Conservation (phyloP, 1,140 invertebrate genomes). For the Asbolus verrucosus region DNA sequence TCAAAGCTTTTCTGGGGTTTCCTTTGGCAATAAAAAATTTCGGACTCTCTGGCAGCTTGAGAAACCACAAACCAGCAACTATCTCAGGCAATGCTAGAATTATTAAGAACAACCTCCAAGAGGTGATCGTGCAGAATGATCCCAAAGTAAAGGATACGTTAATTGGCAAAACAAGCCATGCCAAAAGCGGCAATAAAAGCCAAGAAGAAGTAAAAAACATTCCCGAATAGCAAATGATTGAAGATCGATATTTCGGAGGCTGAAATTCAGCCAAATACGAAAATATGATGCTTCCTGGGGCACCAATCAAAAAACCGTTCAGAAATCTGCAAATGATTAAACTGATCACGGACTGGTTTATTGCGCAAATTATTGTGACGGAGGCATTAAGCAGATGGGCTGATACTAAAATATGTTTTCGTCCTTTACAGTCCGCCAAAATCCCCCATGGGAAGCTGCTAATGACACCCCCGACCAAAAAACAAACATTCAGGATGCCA, state of each 20-base stretch:
- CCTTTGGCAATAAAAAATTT: conserved; percentile 79
- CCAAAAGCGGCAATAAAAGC: conserved; percentile 72
- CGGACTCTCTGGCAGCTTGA: conserved; percentile 79
- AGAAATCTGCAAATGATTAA: conserved; percentile 66
- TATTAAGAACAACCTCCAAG: conserved; percentile 74
- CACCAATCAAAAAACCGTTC: conserved; percentile 68
- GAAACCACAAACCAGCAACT: conserved; percentile 67
- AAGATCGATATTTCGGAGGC: conserved; percentile 68
- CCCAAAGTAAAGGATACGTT: conserved; percentile 47
- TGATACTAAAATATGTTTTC: conserved; percentile 69
- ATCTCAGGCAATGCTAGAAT: conserved; percentile 72
- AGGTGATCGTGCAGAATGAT: conserved; percentile 46
- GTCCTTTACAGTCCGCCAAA: conserved; percentile 61
- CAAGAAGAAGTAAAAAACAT: conserved; percentile 74
- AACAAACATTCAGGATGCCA: conserved; percentile 61
- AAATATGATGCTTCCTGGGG: conserved; percentile 69
- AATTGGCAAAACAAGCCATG: conserved; percentile 64
- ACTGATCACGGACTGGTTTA: conserved; percentile 64
- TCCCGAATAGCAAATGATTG: conserved; percentile 72
- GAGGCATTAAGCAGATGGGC: conserved; percentile 71
- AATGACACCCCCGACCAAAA: conserved; percentile 62
- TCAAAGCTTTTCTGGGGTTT: conserved; percentile 70
- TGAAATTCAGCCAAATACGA: conserved; percentile 75
- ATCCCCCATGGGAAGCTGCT: conserved; percentile 64
- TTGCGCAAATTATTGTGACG: conserved; percentile 66